Evolutionary conservation across 2,888 invertebrate genomes (phyloP).

Genomic region (Ellobium chinense): DNA sequence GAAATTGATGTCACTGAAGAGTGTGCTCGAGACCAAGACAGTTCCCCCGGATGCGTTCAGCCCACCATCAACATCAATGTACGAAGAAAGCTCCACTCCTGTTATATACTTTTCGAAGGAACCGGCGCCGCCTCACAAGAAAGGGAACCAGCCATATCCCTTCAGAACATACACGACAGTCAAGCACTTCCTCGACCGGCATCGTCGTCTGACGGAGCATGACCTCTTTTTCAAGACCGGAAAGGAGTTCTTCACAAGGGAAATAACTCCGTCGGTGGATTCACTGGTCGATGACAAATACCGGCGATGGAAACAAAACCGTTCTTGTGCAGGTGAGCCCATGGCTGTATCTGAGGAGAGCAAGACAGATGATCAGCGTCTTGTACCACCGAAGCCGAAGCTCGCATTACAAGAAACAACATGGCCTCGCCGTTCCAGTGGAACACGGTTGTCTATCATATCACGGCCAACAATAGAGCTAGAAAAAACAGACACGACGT

Average conservation of each 20-base stretch:
- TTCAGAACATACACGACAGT: background rate
- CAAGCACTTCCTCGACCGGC: conserved; percentile 35
- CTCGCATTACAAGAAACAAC: no score
- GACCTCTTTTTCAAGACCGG: no score
- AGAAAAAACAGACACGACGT: no score
- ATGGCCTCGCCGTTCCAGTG: no score
- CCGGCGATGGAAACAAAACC: background rate
- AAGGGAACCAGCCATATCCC: background rate
- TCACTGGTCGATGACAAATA: background rate
- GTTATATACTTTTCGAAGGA: background rate
- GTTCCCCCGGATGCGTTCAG: background rate
- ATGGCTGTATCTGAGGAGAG: no score
- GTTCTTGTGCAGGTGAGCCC: no score
- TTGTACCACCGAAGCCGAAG: no score
- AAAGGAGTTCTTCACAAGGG: background rate
- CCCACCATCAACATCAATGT: background rate
- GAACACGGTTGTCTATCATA: no score
- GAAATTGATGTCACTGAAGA: no score
- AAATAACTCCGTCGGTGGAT: conserved; percentile 14
- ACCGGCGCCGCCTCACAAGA: background rate
- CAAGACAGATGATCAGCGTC: no score
- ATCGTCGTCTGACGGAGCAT: background rate
- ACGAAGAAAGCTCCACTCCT: background rate
- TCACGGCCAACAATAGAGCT: no score
- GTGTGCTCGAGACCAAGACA: background rate